These are phyloP conservation scores for Manis pentadactyla DNA, from an alignment of 2,797 vertebrate genomes.

Conservation along the genomic window DNA sequence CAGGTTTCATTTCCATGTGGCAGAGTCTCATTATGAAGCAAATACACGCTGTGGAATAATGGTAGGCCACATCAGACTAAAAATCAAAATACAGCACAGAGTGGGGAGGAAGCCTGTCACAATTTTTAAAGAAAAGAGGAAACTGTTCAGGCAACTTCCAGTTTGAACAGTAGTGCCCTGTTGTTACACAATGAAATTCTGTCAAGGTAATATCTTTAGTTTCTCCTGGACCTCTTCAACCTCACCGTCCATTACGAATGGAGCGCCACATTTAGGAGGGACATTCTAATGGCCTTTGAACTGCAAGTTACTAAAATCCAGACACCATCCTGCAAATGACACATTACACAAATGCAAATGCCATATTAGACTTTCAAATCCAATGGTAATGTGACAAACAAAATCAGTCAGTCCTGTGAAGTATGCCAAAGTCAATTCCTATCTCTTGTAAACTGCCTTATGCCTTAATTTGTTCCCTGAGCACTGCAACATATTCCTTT, in stretches of 20 bases:
- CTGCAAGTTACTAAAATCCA: constrained; percentile 58
- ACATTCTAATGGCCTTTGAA: constrained; percentile 47
- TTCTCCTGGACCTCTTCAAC: constrained; percentile 19
- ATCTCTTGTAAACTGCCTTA: not conserved
- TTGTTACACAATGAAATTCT: constrained; percentile 26
- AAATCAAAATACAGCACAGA: not conserved
- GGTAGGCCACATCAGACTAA: constrained; percentile 24
- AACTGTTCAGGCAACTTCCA: not conserved
- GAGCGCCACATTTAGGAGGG: not conserved
- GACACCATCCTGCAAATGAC: constrained; percentile 50
- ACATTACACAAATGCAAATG: constrained; percentile 54
- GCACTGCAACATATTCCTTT: not conserved
- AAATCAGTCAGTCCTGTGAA: constrained; percentile 45
- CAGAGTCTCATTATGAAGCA: constrained; percentile 50
- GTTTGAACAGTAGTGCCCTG: constrained; percentile 7
- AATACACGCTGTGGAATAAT: constrained; percentile 24
- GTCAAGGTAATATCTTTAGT: not conserved
- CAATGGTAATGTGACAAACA: constrained; percentile 61
- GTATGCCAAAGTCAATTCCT: not conserved
- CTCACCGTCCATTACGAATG: constrained; percentile 30
- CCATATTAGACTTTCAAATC: constrained; percentile 77
- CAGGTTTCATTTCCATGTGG: not conserved
- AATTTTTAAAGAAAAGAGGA: constrained; percentile 66
- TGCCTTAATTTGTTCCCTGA: constrained; percentile 7
- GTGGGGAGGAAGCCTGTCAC: not conserved